These are phyloP conservation scores for Ptilorrhoa leucosticta DNA, from an alignment of 2,113 vertebrate species.

Conservation along the genomic window DNA sequence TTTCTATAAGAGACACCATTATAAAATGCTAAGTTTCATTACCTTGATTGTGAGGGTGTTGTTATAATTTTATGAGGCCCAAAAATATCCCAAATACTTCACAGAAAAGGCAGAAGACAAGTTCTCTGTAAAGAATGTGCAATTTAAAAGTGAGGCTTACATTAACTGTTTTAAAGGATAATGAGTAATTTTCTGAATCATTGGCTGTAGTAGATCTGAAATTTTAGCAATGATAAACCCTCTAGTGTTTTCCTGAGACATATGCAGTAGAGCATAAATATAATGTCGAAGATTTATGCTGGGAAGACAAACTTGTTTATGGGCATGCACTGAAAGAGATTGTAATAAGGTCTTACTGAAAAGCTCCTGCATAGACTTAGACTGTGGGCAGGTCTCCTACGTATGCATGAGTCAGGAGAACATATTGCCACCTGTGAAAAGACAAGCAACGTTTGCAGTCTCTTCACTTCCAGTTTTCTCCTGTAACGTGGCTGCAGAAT, in stretches of 20 bases:
- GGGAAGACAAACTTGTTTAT: neutral
- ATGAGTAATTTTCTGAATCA: neutral
- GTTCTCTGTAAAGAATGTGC: neutral
- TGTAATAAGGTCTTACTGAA: neutral
- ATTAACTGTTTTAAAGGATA: neutral
- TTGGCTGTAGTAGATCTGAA: neutral
- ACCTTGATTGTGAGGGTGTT: neutral
- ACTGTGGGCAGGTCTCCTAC: neutral
- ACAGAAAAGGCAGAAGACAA: neutral
- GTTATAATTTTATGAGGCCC: neutral
- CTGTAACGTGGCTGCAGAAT: neutral
- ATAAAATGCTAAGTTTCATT: neutral
- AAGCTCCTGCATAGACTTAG: neutral
- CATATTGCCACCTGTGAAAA: neutral
- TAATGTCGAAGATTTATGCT: neutral
- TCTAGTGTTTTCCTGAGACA: neutral
- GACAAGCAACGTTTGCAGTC: fast-evolving
- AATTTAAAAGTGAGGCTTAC: neutral
- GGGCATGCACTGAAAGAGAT: neutral
- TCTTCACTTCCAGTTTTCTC: neutral
- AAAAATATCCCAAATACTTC: neutral
- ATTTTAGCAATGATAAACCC: neutral
- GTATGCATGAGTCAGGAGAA: neutral
- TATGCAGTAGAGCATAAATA: neutral
- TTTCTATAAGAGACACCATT: neutral